Conservation (phyloP, 1,140 invertebrate genomes). For the Caenorhabditis brenneri region DNA sequence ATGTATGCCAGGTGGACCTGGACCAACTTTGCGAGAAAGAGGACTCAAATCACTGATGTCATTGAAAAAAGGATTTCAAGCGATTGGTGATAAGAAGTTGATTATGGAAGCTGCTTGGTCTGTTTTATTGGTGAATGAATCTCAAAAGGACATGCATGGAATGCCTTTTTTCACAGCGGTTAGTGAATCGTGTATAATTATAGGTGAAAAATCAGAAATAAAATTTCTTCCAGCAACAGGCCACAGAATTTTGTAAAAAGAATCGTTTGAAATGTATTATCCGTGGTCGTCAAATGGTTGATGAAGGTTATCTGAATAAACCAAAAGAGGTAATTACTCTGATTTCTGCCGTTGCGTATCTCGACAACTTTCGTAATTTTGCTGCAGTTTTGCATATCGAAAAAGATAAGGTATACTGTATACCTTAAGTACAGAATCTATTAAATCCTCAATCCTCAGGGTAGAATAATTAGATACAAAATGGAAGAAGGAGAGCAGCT, state of each 20-base stretch:
- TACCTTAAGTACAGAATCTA: not conserved
- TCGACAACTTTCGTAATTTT: constrained; percentile 44
- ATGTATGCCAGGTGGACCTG: constrained; percentile 8
- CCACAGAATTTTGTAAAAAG: constrained; percentile 24
- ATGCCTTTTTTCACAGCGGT: constrained; percentile 6
- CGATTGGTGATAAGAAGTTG: not conserved
- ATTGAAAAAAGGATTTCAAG: not conserved
- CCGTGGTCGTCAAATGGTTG: constrained; percentile 36
- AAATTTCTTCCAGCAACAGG: not conserved
- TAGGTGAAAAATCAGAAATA: not conserved
- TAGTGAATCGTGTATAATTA: not conserved
- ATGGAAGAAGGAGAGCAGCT: constrained; percentile 26
- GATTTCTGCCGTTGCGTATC: constrained; percentile 39
- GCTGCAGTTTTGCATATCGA: constrained; percentile 39
- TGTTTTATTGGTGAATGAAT: not conserved
- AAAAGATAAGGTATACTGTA: not conserved
- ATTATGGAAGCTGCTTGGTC: constrained; percentile 21
- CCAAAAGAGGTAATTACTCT: constrained; percentile 34
- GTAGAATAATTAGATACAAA: not conserved
- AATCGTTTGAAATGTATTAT: constrained; percentile 32
- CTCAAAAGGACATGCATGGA: constrained; percentile 35
- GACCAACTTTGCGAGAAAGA: not conserved
- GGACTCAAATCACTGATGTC: not conserved
- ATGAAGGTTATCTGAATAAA: constrained; percentile 36
- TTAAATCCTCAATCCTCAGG: not conserved